A percentile compares a stretch with the other conserved stretches of the same genome.
phyloP scores from a whole-genome alignment of 2,797 vertebrate genomes.

The Dermochelys coriacea region DNA sequence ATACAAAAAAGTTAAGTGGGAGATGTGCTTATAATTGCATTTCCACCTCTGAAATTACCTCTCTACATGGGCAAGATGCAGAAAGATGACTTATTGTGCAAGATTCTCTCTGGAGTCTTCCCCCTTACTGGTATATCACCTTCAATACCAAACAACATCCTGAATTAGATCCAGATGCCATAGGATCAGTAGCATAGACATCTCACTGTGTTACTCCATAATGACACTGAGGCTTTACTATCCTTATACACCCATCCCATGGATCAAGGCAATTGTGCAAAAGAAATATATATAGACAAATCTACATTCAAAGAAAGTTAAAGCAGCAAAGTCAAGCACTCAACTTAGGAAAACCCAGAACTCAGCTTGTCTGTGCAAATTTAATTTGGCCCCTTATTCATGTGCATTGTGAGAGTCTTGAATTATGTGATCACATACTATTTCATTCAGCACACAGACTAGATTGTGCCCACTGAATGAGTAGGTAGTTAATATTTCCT shows the following conservation, averaged over 20 bases:
- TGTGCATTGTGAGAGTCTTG: not conserved
- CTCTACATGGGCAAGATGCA: not conserved
- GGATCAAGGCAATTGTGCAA: not conserved
- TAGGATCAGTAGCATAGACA: not conserved
- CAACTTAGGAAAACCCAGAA: not conserved
- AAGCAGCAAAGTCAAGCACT: not conserved
- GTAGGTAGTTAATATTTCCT: not conserved
- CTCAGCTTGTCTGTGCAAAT: not conserved
- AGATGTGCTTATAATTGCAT: not conserved
- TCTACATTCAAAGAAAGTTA: not conserved
- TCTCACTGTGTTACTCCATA: not conserved
- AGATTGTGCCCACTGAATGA: not conserved
- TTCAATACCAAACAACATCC: not conserved
- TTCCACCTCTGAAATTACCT: not conserved
- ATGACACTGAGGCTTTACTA: not conserved
- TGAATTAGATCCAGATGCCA: not conserved
- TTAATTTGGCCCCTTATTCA: not conserved
- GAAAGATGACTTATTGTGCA: not conserved
- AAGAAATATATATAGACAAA: too few relatives aligned
- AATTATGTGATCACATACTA: not conserved
- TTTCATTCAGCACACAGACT: not conserved
- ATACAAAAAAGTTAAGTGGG: not conserved
- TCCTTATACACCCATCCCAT: not conserved
- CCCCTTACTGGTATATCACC: not conserved
- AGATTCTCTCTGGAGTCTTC: not conserved